Conservation (phyloP, 2,888 invertebrate species). For the Drosophila siamana region DNA sequence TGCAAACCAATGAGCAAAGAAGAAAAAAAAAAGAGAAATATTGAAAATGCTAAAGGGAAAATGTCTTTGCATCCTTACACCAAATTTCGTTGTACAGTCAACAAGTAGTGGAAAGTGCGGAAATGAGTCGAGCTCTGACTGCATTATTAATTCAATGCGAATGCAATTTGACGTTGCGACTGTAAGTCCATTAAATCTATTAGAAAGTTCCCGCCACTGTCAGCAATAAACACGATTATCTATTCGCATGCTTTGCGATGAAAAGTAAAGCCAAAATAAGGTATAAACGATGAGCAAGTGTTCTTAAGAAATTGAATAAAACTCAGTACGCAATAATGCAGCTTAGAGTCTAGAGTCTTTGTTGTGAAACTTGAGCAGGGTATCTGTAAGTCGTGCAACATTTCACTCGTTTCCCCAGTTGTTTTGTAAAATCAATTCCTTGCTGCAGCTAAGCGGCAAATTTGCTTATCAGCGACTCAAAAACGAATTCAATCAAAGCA, state of each 20-base stretch:
- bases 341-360: too few relatives aligned
- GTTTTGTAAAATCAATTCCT: constrained; percentile 40
- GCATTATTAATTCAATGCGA: constrained; percentile 47
- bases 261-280: neutral
- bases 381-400: neutral
- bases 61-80: neutral
- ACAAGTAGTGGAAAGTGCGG: constrained; percentile 52
- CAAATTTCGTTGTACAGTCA: constrained; percentile 36
- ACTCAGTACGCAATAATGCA: too few relatives aligned
- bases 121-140: constrained; percentile 30
- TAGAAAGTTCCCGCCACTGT: constrained; percentile 32
- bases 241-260: constrained; percentile 6
- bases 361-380: neutral
- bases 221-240: constrained; percentile 47
- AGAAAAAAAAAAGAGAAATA: neutral
- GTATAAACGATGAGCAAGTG: neutral
- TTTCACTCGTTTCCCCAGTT: neutral
- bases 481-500: constrained; percentile 46
- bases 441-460: constrained; percentile 40
- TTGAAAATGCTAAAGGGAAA: constrained; percentile 17
- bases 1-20: constrained; percentile 1
- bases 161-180: constrained; percentile 41
- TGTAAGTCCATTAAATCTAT: constrained; percentile 50
- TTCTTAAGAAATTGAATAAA: too few relatives aligned
- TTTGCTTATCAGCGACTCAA: constrained; percentile 46